Evolutionary conservation across 1,140 invertebrate genomes (phyloP), one percentile per base, ranked within the genome.

Genomic region (Mylabris phalerata): DNA sequence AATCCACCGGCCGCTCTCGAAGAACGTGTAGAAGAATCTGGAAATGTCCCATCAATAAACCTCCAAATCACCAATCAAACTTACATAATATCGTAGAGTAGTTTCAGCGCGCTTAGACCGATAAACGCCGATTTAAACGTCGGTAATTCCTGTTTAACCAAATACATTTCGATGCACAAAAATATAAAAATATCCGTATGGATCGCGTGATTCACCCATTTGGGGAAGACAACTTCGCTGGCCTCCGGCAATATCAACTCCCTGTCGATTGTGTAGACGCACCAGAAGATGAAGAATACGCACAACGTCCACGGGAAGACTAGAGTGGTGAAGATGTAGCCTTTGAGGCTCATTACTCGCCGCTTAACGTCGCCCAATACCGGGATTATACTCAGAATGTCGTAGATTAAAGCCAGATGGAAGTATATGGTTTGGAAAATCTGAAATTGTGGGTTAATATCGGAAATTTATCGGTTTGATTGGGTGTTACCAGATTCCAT

Each of bases 191-290:
- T 76, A 61, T 74, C 77, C 1, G 80, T 83, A 68, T 84, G 81
- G 58, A 87, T 78, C 24, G 81, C 79, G 70, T 88, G 85, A 70
- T 89, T 89, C 57, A 87, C 73, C 84, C 84, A 87, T 57, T 71
- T 67, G 32, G 86, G 84, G 52, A 86, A 78, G 25, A 84, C 72
- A 32, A 71, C 62, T 65, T 88, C 86, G 45, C 84, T 73, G 4
- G 73, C 68, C 64, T 73, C 70, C 0, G 87, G 86, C 68, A 85
- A 84, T 3, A 88, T 80, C 56, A 86, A 75, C 69, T 88, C 84
- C 39, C 86, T 74, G 71, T 88, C 82, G 24, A 86, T 78, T 19
- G 74, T 69, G 74, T 80, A 89, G 1, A 88, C 69, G 3, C 63
- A 70, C 87, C 87, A 89, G 72, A 88, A 88, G 66, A 82, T 79